These are phyloP conservation scores for Chelmon rostratus DNA, from an alignment of 2,797 vertebrate genomes.

Conservation along the genomic window DNA sequence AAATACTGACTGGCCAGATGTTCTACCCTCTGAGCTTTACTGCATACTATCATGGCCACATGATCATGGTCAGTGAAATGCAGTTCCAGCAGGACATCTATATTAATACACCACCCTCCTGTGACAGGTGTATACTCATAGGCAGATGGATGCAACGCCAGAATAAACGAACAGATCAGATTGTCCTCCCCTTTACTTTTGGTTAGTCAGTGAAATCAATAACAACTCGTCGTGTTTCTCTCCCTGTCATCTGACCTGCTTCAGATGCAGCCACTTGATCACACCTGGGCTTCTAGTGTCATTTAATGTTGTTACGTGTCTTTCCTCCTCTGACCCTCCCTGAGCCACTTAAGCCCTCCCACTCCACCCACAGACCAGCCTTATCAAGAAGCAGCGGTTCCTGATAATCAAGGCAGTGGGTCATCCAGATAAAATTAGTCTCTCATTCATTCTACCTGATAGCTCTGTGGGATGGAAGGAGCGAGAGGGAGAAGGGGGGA, in stretches of 20 bases:
- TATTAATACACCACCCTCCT: background rate
- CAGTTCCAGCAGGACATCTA: background rate
- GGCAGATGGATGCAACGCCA: background rate
- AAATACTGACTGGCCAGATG: no score
- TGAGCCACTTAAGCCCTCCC: background rate
- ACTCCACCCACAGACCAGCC: slow-evolving; percentile 11
- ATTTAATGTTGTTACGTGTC: background rate
- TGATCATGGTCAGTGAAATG: background rate
- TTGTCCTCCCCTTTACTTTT: background rate
- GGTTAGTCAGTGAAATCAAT: slow-evolving; percentile 3
- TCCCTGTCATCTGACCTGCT: background rate
- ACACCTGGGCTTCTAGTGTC: slow-evolving; percentile 18
- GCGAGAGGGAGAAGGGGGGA: background rate
- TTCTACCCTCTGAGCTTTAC: no score
- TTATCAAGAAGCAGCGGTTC: slow-evolving; percentile 55
- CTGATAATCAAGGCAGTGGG: slow-evolving; percentile 61
- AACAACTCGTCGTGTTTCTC: background rate
- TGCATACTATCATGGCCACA: background rate
- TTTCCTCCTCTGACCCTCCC: background rate
- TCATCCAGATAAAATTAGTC: slow-evolving; percentile 62
- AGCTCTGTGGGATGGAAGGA: slow-evolving; percentile 17
- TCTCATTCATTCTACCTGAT: slow-evolving; percentile 44
- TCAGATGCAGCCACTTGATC: background rate
- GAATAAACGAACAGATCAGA: background rate
- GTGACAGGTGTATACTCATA: background rate